These are phyloP conservation scores for Drosophila setifemur DNA, from an alignment of 1,140 invertebrate genomes.

Conservation along the genomic window DNA sequence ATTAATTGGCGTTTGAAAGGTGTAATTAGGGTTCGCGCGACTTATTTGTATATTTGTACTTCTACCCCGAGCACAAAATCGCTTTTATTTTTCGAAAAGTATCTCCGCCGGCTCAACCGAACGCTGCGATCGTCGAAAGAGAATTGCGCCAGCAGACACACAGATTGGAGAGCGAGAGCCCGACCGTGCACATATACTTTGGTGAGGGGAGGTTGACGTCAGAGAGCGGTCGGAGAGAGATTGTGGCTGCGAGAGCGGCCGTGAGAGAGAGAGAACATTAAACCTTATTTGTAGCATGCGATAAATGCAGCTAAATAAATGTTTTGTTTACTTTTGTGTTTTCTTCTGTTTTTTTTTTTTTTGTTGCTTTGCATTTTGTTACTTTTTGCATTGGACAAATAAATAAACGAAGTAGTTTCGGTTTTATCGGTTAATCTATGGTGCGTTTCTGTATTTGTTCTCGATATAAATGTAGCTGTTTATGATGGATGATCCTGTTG, in stretches of 20 bases:
- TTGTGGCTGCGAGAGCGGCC: background rate
- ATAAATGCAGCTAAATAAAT: slow-evolving; percentile 47
- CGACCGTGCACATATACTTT: background rate
- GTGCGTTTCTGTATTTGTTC: background rate
- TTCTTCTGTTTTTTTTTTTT: slow-evolving; percentile 21
- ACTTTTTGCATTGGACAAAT: slow-evolving; percentile 26
- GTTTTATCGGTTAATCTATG: slow-evolving; percentile 10
- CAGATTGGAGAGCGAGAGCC: slow-evolving; percentile 5
- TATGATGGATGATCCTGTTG: slow-evolving; percentile 13
- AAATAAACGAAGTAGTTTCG: slow-evolving; percentile 15
- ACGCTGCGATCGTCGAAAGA: slow-evolving; percentile 59
- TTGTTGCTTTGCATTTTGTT: slow-evolving; percentile 28
- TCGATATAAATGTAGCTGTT: slow-evolving; percentile 5
- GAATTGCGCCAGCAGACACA: slow-evolving; percentile 2
- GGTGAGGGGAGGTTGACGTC: slow-evolving; percentile 4
- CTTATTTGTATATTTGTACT: background rate
- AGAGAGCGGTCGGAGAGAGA: background rate
- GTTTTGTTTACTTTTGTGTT: slow-evolving; percentile 29
- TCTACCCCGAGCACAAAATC: slow-evolving; percentile 7
- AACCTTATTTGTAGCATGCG: slow-evolving; percentile 60
- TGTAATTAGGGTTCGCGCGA: slow-evolving; percentile 52
- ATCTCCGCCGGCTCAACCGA: slow-evolving; percentile 44
- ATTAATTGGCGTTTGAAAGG: slow-evolving; percentile 74
- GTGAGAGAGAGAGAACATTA: slow-evolving; percentile 8
- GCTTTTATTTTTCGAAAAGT: too few species aligned